Evolutionary conservation across 2,113 vertebrate genomes (phyloP).

Genomic region (Upupa epops): DNA sequence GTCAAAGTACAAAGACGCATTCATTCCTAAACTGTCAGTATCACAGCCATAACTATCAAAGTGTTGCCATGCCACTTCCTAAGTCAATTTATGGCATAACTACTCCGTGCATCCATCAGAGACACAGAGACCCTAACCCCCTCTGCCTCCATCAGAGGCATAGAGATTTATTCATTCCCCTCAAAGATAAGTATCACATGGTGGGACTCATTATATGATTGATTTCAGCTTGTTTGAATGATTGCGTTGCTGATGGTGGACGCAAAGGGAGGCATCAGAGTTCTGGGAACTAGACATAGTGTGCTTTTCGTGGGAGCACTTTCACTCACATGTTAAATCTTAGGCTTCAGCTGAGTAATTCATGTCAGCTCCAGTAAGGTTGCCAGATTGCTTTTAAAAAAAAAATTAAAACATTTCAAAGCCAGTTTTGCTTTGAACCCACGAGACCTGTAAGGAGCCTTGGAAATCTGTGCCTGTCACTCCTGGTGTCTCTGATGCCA

Average conservation of each 20-base stretch:
- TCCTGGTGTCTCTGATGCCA: background rate
- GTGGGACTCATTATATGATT: conserved; percentile 78
- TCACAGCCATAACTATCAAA: conserved; percentile 64
- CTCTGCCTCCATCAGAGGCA: too few relatives aligned
- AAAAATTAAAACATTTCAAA: background rate
- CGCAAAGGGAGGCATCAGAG: conserved; percentile 39
- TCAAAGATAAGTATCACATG: conserved; percentile 74
- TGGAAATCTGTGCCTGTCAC: conserved; percentile 17
- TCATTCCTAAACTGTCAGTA: conserved; percentile 63
- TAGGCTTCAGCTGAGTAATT: background rate
- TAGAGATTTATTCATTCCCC: conserved; percentile 80
- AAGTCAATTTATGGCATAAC: conserved; percentile 63
- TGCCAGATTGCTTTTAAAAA: background rate
- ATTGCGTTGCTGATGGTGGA: conserved; percentile 60
- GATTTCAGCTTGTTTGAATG: conserved; percentile 79
- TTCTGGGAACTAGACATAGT: conserved; percentile 74
- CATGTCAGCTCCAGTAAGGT: background rate
- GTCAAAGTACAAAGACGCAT: conserved; percentile 71
- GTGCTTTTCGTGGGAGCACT: conserved; percentile 58
- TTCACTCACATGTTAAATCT: background rate
- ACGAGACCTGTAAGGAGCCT: background rate
- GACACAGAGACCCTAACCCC: too few relatives aligned
- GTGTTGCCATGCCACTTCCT: conserved; percentile 63
- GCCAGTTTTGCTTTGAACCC: background rate
- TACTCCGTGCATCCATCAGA: too few relatives aligned